Conservation (phyloP, 1,140 invertebrate genomes). For the Akabosia matsudoensis region DNA sequence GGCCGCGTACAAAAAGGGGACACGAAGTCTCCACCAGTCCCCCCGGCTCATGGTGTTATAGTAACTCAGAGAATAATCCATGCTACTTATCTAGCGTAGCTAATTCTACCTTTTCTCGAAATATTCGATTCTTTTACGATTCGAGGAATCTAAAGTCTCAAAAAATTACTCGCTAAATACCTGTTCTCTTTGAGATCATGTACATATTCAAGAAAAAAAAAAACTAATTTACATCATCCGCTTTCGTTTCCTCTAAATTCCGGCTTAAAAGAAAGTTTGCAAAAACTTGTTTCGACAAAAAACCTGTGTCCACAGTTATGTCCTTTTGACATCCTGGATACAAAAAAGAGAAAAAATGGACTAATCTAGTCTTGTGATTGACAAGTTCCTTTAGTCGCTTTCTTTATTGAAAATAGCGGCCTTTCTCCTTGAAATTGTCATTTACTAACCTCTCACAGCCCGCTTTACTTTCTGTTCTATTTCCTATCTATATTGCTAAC, state of each 20-base stretch:
- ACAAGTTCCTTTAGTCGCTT: too few relatives aligned
- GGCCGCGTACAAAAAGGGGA: neutral
- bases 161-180: neutral
- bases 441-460: neutral
- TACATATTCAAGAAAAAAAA: too few relatives aligned
- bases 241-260: too few relatives aligned
- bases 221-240: too few relatives aligned
- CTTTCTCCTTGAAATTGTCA: neutral
- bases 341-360: too few relatives aligned
- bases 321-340: too few relatives aligned
- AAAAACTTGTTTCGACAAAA: too few relatives aligned
- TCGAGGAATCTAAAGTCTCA: neutral
- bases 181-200: neutral
- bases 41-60: too few relatives aligned
- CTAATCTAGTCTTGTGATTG: too few relatives aligned
- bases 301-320: too few relatives aligned
- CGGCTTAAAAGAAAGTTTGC: too few relatives aligned
- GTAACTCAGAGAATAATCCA: neutral
- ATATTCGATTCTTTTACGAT: neutral
- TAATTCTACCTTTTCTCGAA: neutral
- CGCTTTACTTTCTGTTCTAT: neutral
- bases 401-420: too few relatives aligned
- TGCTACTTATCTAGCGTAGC: neutral
- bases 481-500: neutral
- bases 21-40: neutral